Evolutionary conservation across 2,113 vertebrate species (phyloP).

Genomic region (Sinocyclocheilus grahami): DNA sequence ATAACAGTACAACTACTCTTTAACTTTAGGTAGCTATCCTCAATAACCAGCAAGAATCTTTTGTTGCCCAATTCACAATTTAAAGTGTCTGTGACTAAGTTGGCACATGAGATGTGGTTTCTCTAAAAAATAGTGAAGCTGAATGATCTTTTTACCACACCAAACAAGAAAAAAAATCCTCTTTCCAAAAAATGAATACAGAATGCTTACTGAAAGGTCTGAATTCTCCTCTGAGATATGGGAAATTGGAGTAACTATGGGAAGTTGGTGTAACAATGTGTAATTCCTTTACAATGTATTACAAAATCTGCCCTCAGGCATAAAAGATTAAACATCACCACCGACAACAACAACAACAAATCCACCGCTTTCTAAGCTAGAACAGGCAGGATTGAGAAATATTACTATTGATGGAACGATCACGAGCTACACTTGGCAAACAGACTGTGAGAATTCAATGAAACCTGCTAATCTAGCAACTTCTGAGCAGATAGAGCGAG

Average conservation of each 20-base stretch:
- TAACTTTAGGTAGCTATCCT: neutral
- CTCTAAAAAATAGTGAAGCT: neutral
- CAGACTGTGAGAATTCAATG: constrained; percentile 61
- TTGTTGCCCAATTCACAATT: neutral
- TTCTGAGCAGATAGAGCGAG: constrained; percentile 65
- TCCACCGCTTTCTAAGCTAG: constrained; percentile 64
- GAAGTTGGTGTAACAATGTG: constrained; percentile 30
- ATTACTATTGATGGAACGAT: constrained; percentile 60
- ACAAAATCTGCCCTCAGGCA: constrained; percentile 58
- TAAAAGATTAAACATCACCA: constrained; percentile 64
- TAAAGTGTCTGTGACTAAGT: neutral
- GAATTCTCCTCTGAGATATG: constrained; percentile 36
- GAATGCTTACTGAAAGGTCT: neutral
- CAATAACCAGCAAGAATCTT: neutral
- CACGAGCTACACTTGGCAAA: constrained; percentile 66
- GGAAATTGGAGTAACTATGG: constrained; percentile 19
- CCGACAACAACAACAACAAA: constrained; percentile 53
- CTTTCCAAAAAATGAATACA: neutral
- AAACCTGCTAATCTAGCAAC: constrained; percentile 69
- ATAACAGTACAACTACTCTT: neutral
- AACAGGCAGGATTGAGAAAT: constrained; percentile 55
- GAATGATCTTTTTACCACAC: neutral
- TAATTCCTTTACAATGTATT: constrained; percentile 65
- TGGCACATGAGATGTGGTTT: neutral
- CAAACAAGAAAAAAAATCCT: neutral